Percentiles rank a stretch among this genome's conserved stretches.
phyloP scores from a whole-genome alignment of 1,140 invertebrate species.

The Bombyx mandarina region DNA sequence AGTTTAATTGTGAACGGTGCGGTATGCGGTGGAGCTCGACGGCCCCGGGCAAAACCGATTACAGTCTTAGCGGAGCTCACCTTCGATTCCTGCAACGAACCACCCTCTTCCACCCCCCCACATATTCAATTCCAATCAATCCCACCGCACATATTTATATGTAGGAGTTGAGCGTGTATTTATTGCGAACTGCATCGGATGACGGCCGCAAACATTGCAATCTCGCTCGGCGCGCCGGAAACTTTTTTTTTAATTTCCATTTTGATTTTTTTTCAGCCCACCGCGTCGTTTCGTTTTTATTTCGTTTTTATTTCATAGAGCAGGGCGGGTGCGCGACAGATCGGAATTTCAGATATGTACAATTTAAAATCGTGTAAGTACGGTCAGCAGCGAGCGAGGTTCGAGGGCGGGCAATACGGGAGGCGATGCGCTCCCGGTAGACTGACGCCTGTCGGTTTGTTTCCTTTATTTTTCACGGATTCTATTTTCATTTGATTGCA shows the following conservation, averaged over 20 bases:
- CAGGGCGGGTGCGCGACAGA: conserved; percentile 67
- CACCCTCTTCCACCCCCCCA: conserved; percentile 45
- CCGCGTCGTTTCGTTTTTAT: conserved; percentile 64
- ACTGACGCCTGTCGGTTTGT: conserved; percentile 69
- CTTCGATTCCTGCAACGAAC: conserved; percentile 51
- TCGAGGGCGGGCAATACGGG: conserved; percentile 28
- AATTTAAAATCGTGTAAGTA: conserved; percentile 72
- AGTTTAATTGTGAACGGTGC: conserved; percentile 68
- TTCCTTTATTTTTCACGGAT: conserved; percentile 67
- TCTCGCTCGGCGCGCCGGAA: conserved; percentile 49
- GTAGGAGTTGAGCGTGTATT: conserved; percentile 61
- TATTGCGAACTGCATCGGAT: conserved; percentile 66
- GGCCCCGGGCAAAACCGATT: conserved; percentile 66
- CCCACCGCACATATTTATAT: conserved; percentile 64
- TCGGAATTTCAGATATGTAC: conserved; percentile 71
- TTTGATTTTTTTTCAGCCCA: conserved; percentile 67
- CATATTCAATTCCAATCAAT: conserved; percentile 69
- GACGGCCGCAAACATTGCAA: conserved; percentile 68
- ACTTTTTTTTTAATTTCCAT: conserved; percentile 71
- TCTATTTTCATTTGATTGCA: conserved; percentile 73
- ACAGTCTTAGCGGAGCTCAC: conserved; percentile 66
- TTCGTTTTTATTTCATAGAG: conserved; percentile 71
- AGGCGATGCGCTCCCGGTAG: conserved; percentile 46
- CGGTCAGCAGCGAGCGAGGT: conserved; percentile 51
- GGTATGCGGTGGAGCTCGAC: conserved; percentile 24